Base-by-base conservation (phyloP, 2,888 invertebrate genomes). In the Caenorhabditis sp. region DNA sequence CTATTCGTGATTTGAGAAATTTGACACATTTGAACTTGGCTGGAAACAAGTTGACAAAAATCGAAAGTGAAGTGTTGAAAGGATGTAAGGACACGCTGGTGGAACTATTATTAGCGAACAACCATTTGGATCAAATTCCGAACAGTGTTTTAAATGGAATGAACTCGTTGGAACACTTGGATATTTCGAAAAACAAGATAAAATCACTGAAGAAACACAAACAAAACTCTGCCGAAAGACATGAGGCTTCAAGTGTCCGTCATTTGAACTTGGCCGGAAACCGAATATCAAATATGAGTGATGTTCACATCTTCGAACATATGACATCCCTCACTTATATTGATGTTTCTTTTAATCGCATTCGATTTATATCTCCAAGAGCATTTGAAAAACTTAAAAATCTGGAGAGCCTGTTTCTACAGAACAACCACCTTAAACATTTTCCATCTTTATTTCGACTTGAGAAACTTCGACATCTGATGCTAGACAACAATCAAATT, bases 401-500 rank as follows among this genome's bases (percentile, higher is more conserved):
- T 87, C 89, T 95, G 81, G 91, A 92, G 78, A 92, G 92, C 84
- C 89, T 95, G 66, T 94, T 94, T 88, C 89, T 87, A 27, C 65
- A 85, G 79, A 79, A 83, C 74, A 96, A 96, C 89, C 92, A 92
- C 78, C 89, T 96, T 83, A 92, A 92, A 82, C 91, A 92, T 21
- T 89, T 95, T 86, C 95, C 95, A 0, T 92, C 93, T 78, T 92
- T 94, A 88, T 91, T 91, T 69, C 92, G 92, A 51, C 91, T 93
- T 62, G 92, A 92, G 77, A 92, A 93, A 80, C 91, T 96, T 81
- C 93, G 93, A 85, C 95, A 95, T 89, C 91, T 96, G 78, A 94
- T 93, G 89, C 90, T 96, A 79, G 95, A 95, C 88, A 94, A 95
- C 89, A 96, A 96, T 89, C 93, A 93, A 86, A 91, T 96, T 77